Percentiles rank a stretch among this genome's conserved stretches.
Conservation (phyloP, 2,888 invertebrate species). For the Pterobdella sp. region DNA sequence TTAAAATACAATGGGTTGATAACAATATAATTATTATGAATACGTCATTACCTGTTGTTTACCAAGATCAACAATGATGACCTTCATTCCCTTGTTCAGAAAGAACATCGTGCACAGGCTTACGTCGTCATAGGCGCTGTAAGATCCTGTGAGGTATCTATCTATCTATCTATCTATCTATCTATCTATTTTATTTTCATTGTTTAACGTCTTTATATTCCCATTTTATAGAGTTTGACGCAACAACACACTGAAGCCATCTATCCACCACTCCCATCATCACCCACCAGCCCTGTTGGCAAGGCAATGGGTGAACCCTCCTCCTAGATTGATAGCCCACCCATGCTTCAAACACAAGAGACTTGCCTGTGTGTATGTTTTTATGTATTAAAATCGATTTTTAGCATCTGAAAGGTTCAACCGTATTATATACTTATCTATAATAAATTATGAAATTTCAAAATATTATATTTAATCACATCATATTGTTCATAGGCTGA, state of each 20-base stretch:
- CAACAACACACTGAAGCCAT: no score
- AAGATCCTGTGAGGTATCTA: no score
- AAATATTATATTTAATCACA: no score
- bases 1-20: no score
- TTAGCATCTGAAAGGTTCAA: neutral
- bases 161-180: no score
- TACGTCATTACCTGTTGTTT: slow-evolving; percentile 68
- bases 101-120: slow-evolving; percentile 67
- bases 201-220: no score
- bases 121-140: slow-evolving; percentile 83
- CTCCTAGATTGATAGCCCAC: slow-evolving; percentile 83
- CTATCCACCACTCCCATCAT: no score
- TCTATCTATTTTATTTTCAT: no score
- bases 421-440: no score
- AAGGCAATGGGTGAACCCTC: slow-evolving; percentile 83
- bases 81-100: slow-evolving; percentile 54
- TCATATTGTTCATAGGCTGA: no score
- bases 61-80: slow-evolving; percentile 80
- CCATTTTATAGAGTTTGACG: no score
- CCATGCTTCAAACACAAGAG: slow-evolving; percentile 72
- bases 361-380: slow-evolving; percentile 57
- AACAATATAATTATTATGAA: neutral
- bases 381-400: neutral
- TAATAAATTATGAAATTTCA: no score
- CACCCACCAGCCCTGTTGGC: slow-evolving; percentile 66